Evolutionary conservation across 2,113 vertebrate species (phyloP), one percentile per base, ranked within the genome.

Genomic region (Sinocyclocheilus rhinocerous): DNA sequence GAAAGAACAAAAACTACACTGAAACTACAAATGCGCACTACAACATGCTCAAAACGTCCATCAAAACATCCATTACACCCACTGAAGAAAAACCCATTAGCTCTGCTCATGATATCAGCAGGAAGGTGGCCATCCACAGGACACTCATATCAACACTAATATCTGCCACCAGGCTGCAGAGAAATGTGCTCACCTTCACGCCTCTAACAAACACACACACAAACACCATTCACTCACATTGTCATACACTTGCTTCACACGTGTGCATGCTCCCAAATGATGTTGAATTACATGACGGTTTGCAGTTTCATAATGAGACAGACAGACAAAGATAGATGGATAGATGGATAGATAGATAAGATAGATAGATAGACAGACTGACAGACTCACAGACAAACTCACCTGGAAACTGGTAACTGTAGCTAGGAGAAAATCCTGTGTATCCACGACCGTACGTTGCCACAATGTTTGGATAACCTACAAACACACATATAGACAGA

Each of bases 351-450:
- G 33, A 36, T 4, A 45, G 45, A 11, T 11, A 45, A 36, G 33
- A 36, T 36, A 2, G 33, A 36, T 4, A 45, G 45, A 11, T 11
- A 45, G 45, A 45, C 0, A 45, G 9, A 42, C 4, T 0, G 16
- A 57, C 0, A 6, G 10, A 63, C 33, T 36, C 33, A 36, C 20
- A 39, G 16, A 9, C 84, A 76, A 45, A 97, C 97, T 83, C 95
- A 99, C 97, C 98, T 94, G 98, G 97, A 93, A 99, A 99, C 92
- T 99, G 98, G 93, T 99, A 99, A 94, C 98, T 99, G 93, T 99
- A 99, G 94, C 98, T 98, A 55, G 98, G 98, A 92, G 97, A 96
- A 89, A 99, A 99, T 95, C 98, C 98, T 84, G 97, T 98, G 91
- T 99, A 99, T 94, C 98, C 98, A 76, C 98, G 95, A 91, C 98